Conservation (phyloP, 2,888 invertebrate species). For the Diplolepis rosae region DNA sequence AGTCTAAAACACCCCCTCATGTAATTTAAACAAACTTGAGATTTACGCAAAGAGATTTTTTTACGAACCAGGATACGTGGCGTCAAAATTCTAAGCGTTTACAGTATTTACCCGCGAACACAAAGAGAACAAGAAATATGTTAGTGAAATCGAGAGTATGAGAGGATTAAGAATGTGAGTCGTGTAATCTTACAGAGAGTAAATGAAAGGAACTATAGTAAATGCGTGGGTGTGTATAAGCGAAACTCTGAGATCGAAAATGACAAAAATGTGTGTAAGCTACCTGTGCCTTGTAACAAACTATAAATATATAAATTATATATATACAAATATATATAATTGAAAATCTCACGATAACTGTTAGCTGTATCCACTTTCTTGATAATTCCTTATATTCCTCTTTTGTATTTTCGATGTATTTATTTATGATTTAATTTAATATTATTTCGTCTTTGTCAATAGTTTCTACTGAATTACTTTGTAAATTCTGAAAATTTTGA, state of each 20-base stretch:
- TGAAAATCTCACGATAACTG: conserved; percentile 61
- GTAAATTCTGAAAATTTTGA: too few species aligned
- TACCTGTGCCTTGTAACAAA: conserved; percentile 74
- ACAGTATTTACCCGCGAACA: conserved; percentile 30
- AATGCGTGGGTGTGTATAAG: conserved; percentile 48
- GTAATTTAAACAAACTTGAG: conserved; percentile 18
- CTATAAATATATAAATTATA: conserved; percentile 64
- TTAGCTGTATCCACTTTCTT: conserved; percentile 21
- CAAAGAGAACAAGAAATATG: conserved; percentile 33
- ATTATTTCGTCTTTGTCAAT: too few species aligned
- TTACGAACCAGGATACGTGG: conserved; percentile 26
- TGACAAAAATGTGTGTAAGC: conserved; percentile 71
- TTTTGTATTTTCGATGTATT: conserved; percentile 5
- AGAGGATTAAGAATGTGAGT: conserved; percentile 42
- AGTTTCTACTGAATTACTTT: too few species aligned
- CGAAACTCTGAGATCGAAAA: conserved; percentile 48
- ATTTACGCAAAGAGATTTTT: conserved; percentile 23
- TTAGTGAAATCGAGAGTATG: conserved; percentile 31
- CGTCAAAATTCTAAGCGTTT: conserved; percentile 40
- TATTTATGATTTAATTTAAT: too few species aligned
- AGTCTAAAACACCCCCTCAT: conserved; percentile 15
- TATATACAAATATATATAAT: conserved; percentile 48
- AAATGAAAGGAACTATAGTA: conserved; percentile 69
- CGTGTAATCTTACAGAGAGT: conserved; percentile 61
- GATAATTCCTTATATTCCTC: background rate